Evolutionary conservation across 1,140 invertebrate genomes (phyloP), one percentile per base, ranked within the genome.

Genomic region (Micrasema minimum): DNA sequence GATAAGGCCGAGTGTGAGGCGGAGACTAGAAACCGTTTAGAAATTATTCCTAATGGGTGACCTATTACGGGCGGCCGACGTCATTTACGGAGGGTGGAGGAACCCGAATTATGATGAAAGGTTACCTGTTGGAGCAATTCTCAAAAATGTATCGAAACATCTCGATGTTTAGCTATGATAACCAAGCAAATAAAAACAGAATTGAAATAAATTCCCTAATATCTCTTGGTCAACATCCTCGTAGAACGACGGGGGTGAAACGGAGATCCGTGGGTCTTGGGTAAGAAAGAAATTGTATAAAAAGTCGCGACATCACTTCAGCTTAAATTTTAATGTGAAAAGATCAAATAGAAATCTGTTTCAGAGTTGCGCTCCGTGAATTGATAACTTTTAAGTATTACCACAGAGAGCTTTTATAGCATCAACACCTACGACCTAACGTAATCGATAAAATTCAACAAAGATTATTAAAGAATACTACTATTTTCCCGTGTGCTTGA

Each of bases 11-110:
- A 41, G 35, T 41, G 51, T 20, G 20, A 68, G 18, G 55, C 65
- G 46, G 43, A 18, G 38, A 50, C 57, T 20, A 26, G 68, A 38
- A 61, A 70, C 59, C 62, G 64, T 70, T 70, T 70, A 53, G 26
- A 38, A 64, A 70, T 70, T 64, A 70, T 70, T 70, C 64, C 68
- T 26, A 69, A 69, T 69, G 51, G 50, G 10, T 12, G 51, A 59
- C 51, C 66, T 59, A 69, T 69, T 69, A 69, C 41, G 51, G 35
- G 26, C 61, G 46, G 38, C 37, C 46, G 55, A 18, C 38, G 20
- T 69, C 45, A 59, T 69, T 45, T 37, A 51, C 20, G 14, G 48
- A 23, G 22, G 38, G 22, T 0, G 59, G 10, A 4, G 12, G 61
- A 31, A 23, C 26, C 26, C 26, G 7, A 31, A 45, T 16, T 50